phyloP scores from a whole-genome alignment of 2,113 vertebrate species.

The Candoia aspera region DNA sequence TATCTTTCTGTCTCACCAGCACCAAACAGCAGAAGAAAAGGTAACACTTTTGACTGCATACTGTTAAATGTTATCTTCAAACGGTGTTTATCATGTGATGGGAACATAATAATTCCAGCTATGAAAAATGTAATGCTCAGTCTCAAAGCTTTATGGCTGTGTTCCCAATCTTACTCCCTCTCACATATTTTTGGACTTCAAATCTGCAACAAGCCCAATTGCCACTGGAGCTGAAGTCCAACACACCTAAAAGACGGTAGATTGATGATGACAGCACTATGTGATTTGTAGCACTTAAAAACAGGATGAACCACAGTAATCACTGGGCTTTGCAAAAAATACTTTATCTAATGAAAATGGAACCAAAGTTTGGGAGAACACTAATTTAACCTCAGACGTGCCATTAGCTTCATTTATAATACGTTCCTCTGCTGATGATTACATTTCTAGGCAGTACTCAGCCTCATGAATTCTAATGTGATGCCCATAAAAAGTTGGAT shows the following conservation, averaged over 20 bases:
- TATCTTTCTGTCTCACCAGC: not conserved
- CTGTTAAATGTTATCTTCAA: not conserved
- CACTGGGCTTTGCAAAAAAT: not conserved
- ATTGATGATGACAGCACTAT: not conserved
- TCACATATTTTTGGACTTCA: not conserved
- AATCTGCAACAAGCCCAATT: not conserved
- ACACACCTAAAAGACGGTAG: not conserved
- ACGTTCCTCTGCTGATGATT: not conserved
- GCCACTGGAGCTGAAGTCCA: not conserved
- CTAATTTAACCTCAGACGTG: not conserved
- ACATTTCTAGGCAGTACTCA: not conserved
- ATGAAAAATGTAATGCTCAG: not conserved
- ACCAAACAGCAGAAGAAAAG: not conserved
- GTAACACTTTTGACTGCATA: not conserved
- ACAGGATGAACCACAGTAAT: not conserved
- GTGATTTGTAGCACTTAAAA: not conserved
- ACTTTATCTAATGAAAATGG: not conserved
- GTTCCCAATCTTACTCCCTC: not conserved
- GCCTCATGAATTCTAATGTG: slow-evolving; percentile 13
- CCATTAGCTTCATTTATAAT: not conserved
- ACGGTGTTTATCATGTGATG: not conserved
- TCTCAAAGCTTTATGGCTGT: not conserved
- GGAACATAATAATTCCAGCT: not conserved
- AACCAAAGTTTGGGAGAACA: not conserved
- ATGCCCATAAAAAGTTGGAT: not conserved